Conservation (phyloP, 2,888 invertebrate genomes). For the Sialis lutaria region DNA sequence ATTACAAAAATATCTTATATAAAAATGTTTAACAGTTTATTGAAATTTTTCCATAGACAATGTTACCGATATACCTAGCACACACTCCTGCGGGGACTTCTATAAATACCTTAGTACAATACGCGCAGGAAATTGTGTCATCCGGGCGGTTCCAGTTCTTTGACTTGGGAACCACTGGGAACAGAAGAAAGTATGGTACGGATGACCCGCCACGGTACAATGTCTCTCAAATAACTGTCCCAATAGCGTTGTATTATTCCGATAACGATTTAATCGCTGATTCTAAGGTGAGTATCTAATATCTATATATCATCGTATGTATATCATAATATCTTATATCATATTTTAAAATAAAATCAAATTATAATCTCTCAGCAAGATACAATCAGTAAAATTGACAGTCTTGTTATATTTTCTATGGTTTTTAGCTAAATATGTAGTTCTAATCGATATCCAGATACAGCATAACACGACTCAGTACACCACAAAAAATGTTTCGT, state of each 20-base stretch:
- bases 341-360: too few relatives aligned
- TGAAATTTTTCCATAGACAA: constrained; percentile 19
- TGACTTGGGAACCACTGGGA: constrained; percentile 46
- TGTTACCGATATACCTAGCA: constrained; percentile 47
- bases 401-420: too few relatives aligned
- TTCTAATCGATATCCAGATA: too few relatives aligned
- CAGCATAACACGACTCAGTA: too few relatives aligned
- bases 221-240: constrained; percentile 40
- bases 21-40: too few relatives aligned
- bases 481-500: too few relatives aligned
- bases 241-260: constrained; percentile 47
- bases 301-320: too few relatives aligned
- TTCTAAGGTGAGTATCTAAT: constrained; percentile 26
- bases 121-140: constrained; percentile 27
- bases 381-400: too few relatives aligned
- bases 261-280: constrained; percentile 59
- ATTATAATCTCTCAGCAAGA: too few relatives aligned
- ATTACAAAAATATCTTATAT: too few relatives aligned
- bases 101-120: constrained; percentile 53
- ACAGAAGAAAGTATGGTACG: constrained; percentile 38
- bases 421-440: too few relatives aligned
- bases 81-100: constrained; percentile 64
- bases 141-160: constrained; percentile 42
- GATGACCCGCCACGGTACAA: constrained; percentile 42
- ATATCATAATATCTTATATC: too few relatives aligned